Conservation (phyloP, 2,113 vertebrate genomes). For the Hucho hucho region DNA sequence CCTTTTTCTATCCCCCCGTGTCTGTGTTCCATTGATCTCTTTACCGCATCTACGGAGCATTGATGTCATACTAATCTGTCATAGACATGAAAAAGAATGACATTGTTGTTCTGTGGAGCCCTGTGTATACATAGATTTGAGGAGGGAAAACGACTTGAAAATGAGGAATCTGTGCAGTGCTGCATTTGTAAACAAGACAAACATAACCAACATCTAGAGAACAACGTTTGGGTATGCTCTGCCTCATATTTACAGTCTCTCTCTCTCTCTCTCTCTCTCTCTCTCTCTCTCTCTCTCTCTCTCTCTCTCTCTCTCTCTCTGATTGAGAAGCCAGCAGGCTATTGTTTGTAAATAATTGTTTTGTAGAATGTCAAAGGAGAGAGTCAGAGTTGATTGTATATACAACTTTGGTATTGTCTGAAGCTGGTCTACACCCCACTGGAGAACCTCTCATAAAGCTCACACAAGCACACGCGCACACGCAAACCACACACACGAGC, state of each 20-base stretch:
- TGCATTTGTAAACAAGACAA: slow-evolving; percentile 68
- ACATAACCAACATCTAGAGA: slow-evolving; percentile 68
- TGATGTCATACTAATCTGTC: slow-evolving; percentile 25
- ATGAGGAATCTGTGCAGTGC: slow-evolving; percentile 53
- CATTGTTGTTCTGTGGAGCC: slow-evolving; percentile 14
- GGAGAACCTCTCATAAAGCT: no score
- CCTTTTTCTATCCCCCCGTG: no score
- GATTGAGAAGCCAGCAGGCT: slow-evolving; percentile 55
- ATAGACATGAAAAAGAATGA: slow-evolving; percentile 25
- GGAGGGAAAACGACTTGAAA: slow-evolving; percentile 24
- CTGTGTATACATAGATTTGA: slow-evolving; percentile 51
- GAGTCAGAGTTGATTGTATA: slow-evolving; percentile 43
- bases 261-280: background rate
- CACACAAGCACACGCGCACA: slow-evolving; percentile 7
- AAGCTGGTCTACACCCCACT: slow-evolving; percentile 19
- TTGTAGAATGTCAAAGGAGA: slow-evolving; percentile 57
- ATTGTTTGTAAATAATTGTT: slow-evolving; percentile 54
- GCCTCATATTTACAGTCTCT: slow-evolving; percentile 19
- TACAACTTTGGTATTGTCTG: slow-evolving; percentile 28
- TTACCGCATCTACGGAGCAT: slow-evolving; percentile 21
- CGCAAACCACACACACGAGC: no score
- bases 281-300: slow-evolving; percentile 31
- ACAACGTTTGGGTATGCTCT: slow-evolving; percentile 60
- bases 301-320: slow-evolving; percentile 49
- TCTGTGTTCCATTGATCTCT: no score